Base-by-base conservation (phyloP, 2,888 invertebrate species). In the Epinotia ramella region DNA sequence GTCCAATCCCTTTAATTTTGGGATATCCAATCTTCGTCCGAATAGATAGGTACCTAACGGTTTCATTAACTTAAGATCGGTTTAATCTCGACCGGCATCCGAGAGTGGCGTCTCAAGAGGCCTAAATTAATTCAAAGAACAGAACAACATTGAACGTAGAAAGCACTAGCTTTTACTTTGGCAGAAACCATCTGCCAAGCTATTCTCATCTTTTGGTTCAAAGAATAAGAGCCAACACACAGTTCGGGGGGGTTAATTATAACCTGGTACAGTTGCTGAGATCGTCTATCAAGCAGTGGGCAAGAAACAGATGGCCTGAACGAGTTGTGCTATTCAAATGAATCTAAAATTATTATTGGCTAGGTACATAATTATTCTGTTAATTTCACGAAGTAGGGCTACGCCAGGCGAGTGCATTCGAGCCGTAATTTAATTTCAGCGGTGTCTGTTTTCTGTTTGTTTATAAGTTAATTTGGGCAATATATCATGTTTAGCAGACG, bases 101-200 rank as follows among this genome's bases (percentile, higher is more conserved):
- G 80, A 87, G 82, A 73, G 53, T 86, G 80, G 79, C 85, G 84
- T 89, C 89, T 93, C 92, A 87, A 93, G 92, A 91, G 91, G 91
- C 88, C 84, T 81, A 89, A 93, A 92, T 92, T 93, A 92, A 93
- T 91, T 90, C 91, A 87, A 89, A 92, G 89, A 92, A 91, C 91
- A 91, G 88, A 89, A 85, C 89, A 89, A 89, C 88, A 84, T 81
- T 79, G 80, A 81, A 79, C 77, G 72, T 78, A 79, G 70, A 66
- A 79, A 75, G 68, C 76, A 57, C 63, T 73, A 63, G 64, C 62
- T 59, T 78, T 46, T 74, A 68, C 66, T 12, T 59, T 67, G 13
- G 13, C 49, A 28, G 44, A 57, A 71, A 75, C 77, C 64, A 33
- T 67, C 46, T 69, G 46, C 16, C 2, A n/a, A 49, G 78, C 77